phyloP scores from a whole-genome alignment of 2,888 invertebrate genomes.

The Limenitis arthemis region DNA sequence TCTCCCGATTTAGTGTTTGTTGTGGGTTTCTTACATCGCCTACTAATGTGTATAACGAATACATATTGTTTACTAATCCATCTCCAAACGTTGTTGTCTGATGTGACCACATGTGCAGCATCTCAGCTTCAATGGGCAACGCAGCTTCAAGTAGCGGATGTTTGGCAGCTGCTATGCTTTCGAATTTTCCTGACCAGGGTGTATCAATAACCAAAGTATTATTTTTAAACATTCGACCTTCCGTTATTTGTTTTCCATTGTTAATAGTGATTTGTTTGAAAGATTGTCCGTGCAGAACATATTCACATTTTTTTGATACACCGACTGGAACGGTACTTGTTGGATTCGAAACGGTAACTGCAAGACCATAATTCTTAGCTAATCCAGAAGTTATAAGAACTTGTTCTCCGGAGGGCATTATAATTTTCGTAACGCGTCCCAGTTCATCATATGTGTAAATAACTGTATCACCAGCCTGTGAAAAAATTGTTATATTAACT shows the following conservation, averaged over 20 bases:
- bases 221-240: constrained; percentile 83
- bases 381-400: constrained; percentile 84
- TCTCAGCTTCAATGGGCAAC: constrained; percentile 89
- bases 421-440: constrained; percentile 88
- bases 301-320: constrained; percentile 71
- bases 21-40: constrained; percentile 90
- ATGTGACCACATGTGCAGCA: constrained; percentile 91
- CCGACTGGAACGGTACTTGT: constrained; percentile 68
- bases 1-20: constrained; percentile 86
- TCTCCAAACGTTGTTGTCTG: constrained; percentile 86
- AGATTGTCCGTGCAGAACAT: constrained; percentile 74
- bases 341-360: constrained; percentile 77
- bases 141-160: constrained; percentile 89
- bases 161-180: constrained; percentile 84
- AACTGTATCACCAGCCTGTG: constrained; percentile 86
- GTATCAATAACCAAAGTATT: constrained; percentile 84
- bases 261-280: constrained; percentile 79
- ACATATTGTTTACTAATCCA: constrained; percentile 81
- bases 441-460: constrained; percentile 93
- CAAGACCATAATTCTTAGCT: constrained; percentile 82
- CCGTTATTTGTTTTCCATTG: constrained; percentile 79
- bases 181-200: constrained; percentile 81
- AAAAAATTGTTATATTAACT: constrained; percentile 22
- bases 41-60: constrained; percentile 84
- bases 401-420: constrained; percentile 93